phyloP scores from a whole-genome alignment of 2,113 vertebrate genomes.

The Engraulis encrasicolus region DNA sequence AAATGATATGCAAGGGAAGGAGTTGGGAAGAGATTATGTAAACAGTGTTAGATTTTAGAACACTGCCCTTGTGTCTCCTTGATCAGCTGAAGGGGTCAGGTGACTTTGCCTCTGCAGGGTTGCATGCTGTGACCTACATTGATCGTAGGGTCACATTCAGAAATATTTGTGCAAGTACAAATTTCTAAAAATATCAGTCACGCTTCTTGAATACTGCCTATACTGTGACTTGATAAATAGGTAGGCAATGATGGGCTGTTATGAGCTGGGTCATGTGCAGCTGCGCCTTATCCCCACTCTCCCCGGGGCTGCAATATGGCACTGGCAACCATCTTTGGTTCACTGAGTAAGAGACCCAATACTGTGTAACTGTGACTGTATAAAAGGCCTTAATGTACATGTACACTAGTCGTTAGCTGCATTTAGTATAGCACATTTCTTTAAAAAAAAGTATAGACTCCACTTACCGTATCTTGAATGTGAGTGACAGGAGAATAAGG shows the following conservation, averaged over 20 bases:
- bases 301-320: background rate
- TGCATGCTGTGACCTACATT: background rate
- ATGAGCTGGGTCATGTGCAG: background rate
- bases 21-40: background rate
- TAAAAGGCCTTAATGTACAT: background rate
- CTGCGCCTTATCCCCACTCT: conserved; percentile 11
- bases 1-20: background rate
- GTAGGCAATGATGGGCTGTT: background rate
- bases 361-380: background rate
- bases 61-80: background rate
- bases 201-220: background rate
- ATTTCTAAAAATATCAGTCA: background rate
- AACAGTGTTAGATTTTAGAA: background rate
- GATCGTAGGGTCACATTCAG: background rate
- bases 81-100: background rate
- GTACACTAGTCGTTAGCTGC: background rate
- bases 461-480: too few species aligned
- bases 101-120: background rate
- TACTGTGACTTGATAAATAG: conserved; percentile 16
- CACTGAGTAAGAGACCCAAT: background rate
- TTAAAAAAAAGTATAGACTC: too few species aligned
- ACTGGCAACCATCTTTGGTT: background rate
- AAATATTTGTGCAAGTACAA: background rate
- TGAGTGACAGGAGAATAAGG: too few species aligned
- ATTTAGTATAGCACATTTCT: too few species aligned